These are phyloP conservation scores for Urocolius indicus DNA, from an alignment of 2,113 vertebrate genomes.

Conservation along the genomic window DNA sequence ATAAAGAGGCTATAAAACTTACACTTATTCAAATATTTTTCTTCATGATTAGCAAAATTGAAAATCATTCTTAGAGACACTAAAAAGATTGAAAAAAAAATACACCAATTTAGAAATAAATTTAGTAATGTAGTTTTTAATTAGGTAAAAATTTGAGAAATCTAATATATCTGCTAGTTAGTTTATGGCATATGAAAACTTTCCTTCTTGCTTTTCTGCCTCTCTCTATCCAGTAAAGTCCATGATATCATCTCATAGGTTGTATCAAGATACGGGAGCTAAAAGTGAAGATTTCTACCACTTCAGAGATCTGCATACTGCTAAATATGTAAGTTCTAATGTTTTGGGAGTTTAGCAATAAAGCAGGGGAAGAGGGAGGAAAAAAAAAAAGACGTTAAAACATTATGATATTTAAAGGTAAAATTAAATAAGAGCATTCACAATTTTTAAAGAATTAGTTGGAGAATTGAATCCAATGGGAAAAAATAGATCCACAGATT, in stretches of 20 bases:
- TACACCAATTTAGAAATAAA: neutral
- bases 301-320: neutral
- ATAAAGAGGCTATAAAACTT: neutral
- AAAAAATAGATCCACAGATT: neutral
- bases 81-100: neutral
- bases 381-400: neutral
- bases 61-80: neutral
- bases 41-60: neutral
- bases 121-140: neutral
- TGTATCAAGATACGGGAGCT: neutral
- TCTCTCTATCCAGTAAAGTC: neutral
- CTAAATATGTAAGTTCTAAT: neutral
- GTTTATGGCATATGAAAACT: neutral
- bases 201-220: neutral
- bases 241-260: neutral
- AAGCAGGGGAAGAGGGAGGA: neutral
- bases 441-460: neutral
- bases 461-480: neutral
- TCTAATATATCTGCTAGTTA: neutral
- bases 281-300: neutral
- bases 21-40: neutral
- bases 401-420: neutral
- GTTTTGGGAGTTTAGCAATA: neutral
- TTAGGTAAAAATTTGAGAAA: neutral
- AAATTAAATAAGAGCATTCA: neutral